Percentiles rank a stretch among this genome's conserved stretches.
Conservation (phyloP, 2,888 invertebrate genomes). For the Physocephala rufipes region DNA sequence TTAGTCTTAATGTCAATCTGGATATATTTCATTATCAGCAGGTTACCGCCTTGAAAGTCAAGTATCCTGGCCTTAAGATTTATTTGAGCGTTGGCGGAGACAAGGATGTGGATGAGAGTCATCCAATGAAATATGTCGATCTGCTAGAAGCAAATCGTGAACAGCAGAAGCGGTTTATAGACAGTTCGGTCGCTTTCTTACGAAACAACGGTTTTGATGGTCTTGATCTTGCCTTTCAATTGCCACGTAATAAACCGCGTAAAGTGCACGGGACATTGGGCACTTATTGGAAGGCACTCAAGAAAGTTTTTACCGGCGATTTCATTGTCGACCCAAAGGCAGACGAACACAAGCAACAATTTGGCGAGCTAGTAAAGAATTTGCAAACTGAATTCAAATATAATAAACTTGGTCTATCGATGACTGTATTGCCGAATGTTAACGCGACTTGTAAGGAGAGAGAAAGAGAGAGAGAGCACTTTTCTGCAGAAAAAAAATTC, state of each 20-base stretch:
- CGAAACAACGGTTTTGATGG: conserved; percentile 86
- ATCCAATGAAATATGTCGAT: conserved; percentile 75
- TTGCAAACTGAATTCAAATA: conserved; percentile 72
- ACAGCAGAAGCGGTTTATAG: conserved; percentile 71
- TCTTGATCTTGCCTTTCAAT: conserved; percentile 86
- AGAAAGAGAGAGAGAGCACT: no score
- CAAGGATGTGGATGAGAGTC: conserved; percentile 71
- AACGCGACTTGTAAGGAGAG: conserved; percentile 74
- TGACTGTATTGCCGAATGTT: conserved; percentile 81
- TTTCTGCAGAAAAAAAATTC: no score
- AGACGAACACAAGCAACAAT: conserved; percentile 79
- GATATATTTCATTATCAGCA: conserved; percentile 78
- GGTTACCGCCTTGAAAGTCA: conserved; percentile 75
- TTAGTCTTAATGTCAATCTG: conserved; percentile 76
- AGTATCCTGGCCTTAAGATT: conserved; percentile 72
- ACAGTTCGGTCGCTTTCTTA: conserved; percentile 75
- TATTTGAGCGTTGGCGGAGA: conserved; percentile 81
- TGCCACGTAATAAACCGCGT: conserved; percentile 80
- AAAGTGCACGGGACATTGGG: conserved; percentile 74
- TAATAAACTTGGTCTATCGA: conserved; percentile 70
- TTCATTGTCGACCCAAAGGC: conserved; percentile 79
- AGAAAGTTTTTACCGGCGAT: conserved; percentile 77
- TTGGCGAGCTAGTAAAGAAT: conserved; percentile 77
- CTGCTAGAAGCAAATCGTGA: conserved; percentile 77
- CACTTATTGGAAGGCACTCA: conserved; percentile 77